Percentiles rank a stretch among this genome's conserved stretches.
Conservation (phyloP, 2,888 invertebrate species). For the Branchipolynoe longqiensis region DNA sequence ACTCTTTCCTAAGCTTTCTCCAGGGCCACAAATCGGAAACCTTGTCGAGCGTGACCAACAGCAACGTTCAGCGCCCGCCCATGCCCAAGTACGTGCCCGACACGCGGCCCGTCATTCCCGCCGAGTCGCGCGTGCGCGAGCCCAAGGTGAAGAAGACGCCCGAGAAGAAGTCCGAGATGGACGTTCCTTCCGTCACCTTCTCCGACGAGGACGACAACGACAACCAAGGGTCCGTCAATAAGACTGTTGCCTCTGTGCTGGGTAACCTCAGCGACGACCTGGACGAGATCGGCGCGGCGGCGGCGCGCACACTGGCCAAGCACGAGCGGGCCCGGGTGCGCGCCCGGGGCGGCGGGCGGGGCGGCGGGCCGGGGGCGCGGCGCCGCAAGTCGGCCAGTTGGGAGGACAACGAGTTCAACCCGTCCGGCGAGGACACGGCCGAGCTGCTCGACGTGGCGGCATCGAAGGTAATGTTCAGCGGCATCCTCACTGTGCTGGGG, state of each 20-base stretch:
- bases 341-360: slow-evolving; percentile 1
- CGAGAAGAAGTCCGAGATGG: slow-evolving; percentile 1
- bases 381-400: slow-evolving; percentile 4
- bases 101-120: slow-evolving; percentile 64
- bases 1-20: slow-evolving; percentile 77
- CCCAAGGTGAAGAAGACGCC: slow-evolving; percentile 68
- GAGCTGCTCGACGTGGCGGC: too few relatives aligned
- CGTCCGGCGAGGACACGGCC: neutral
- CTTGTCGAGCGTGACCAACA: slow-evolving; percentile 77
- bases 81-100: slow-evolving; percentile 80
- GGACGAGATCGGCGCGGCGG: neutral
- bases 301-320: neutral
- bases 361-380: neutral
- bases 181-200: slow-evolving; percentile 66
- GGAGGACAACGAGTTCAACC: slow-evolving; percentile 17
- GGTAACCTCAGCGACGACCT: neutral
- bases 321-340: neutral
- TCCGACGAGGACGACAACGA: slow-evolving; percentile 73
- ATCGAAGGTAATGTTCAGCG: neutral
- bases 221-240: slow-evolving; percentile 62
- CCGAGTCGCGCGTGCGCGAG: slow-evolving; percentile 67
- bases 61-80: slow-evolving; percentile 74
- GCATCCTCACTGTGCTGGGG: too few relatives aligned
- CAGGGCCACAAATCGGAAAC: slow-evolving; percentile 80
- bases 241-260: slow-evolving; percentile 61